Base-by-base conservation (phyloP, 1,140 invertebrate species). In the Orius insidiosus region DNA sequence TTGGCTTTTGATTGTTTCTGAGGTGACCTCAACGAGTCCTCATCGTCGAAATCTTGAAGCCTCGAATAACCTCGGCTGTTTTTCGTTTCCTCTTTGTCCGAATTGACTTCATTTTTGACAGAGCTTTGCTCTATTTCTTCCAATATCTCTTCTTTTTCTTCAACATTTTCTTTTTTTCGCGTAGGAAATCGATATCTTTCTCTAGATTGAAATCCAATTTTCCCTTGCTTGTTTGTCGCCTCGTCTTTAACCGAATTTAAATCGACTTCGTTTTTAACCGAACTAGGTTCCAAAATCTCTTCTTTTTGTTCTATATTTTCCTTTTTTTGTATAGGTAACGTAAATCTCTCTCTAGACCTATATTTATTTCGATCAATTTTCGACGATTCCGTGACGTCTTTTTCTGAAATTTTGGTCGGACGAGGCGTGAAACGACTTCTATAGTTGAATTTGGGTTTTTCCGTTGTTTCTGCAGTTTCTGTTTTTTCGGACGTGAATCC, bases 211-310 rank as follows among this genome's bases (percentile, higher is more conserved):
- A 19, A 10, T 24, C 15, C 14, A 3, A 4, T 40, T 14, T 6
- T 40, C n/a, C 2, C 11, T n/a, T 40, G 13, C 10, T 10, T 18
- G 2, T 13, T 18, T n/a, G n/a, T n/a, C n/a, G n/a, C n/a, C n/a
- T 9, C 37, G 8, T 24, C 7, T 24, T 24, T 24, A 4, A 24
- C 24, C 3, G 24, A 24, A 24, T 24, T 24, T 24, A 24, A 24
- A 24, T 24, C 7, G 24, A 4, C 24, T 46, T 37, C 19, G n/a
- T 18, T n/a, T 46, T 19, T 5, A n/a, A n/a, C n/a, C n/a, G n/a
- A n/a, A n/a, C n/a, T n/a, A n/a, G n/a, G n/a, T 36, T 39, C 45
- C 37, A 39, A 18, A 18, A 39, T 46, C 34, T 46, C 34, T 31
- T n/a, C n/a, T n/a, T n/a, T n/a, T n/a, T 36, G 13, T n/a, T 37